These are phyloP conservation scores for Drosophila auraria DNA, from an alignment of 1,140 invertebrate species.

Conservation along the genomic window DNA sequence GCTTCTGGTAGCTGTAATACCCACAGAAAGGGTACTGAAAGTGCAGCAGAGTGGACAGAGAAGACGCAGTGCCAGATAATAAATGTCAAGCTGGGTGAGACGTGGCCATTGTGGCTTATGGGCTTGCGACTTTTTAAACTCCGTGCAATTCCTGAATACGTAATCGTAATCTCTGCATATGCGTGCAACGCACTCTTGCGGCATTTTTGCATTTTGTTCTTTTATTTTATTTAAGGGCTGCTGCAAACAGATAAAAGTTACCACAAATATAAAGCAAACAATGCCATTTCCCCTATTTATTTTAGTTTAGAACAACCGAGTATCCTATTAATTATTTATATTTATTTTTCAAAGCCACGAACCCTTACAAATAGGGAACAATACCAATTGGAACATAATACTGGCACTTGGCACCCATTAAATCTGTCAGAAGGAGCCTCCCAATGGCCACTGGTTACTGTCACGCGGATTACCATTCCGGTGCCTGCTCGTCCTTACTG, in stretches of 20 bases:
- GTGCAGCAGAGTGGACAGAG: neutral
- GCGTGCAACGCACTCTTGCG: conserved; percentile 40
- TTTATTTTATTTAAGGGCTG: neutral
- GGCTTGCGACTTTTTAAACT: conserved; percentile 75
- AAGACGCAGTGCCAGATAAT: conserved; percentile 66
- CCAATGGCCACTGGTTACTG: neutral
- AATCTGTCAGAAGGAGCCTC: conserved; percentile 57
- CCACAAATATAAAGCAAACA: neutral
- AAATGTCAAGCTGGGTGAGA: conserved; percentile 77
- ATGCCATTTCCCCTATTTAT: neutral
- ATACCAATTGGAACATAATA: conserved; percentile 57
- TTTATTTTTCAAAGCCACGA: neutral
- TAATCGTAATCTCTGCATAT: conserved; percentile 70
- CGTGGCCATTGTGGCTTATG: conserved; percentile 80
- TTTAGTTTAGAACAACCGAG: too few species aligned
- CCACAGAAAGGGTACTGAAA: neutral
- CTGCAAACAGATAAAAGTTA: conserved; percentile 10
- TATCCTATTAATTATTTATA: too few species aligned
- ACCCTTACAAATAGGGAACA: conserved; percentile 8
- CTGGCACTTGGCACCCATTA: conserved; percentile 67
- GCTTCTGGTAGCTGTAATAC: neutral
- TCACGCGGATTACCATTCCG: conserved; percentile 28
- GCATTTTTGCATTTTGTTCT: neutral
- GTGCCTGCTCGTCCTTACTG: too few species aligned
- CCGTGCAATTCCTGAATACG: conserved; percentile 67